phyloP scores from a whole-genome alignment of 2,888 invertebrate genomes.

The Drosophila merina region DNA sequence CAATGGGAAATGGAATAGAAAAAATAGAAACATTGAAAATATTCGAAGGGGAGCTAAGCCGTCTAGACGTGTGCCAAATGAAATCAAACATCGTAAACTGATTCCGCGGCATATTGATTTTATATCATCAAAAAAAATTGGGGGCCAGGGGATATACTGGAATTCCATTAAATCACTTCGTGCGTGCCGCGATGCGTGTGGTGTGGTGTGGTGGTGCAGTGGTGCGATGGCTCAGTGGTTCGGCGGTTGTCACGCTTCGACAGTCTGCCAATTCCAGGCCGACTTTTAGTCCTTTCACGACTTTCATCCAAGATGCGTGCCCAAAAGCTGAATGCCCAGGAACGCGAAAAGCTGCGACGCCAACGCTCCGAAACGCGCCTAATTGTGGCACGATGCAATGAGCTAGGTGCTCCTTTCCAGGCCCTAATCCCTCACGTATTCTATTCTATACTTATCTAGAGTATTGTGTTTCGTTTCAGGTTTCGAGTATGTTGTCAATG shows the following conservation, averaged over 20 bases:
- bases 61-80: conserved; percentile 48
- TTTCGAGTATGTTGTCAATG: conserved; percentile 86
- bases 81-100: conserved; percentile 45
- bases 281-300: conserved; percentile 42
- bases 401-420: conserved; percentile 48
- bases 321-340: conserved; percentile 62
- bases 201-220: conserved; percentile 9
- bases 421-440: neutral
- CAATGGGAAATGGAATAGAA: conserved; percentile 13
- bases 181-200: conserved; percentile 30
- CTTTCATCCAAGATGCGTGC: conserved; percentile 66
- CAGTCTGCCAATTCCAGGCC: conserved; percentile 16
- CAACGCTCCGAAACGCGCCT: conserved; percentile 73
- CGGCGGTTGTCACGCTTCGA: conserved; percentile 40
- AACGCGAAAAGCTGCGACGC: conserved; percentile 67
- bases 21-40: conserved; percentile 24
- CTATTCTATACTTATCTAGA: neutral
- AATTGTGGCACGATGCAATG: conserved; percentile 61
- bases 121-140: conserved; percentile 48
- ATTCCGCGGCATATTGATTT: conserved; percentile 70
- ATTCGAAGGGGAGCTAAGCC: conserved; percentile 29
- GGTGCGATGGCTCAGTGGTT: conserved; percentile 12
- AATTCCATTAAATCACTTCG: conserved; percentile 6
- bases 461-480: conserved; percentile 77
- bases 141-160: neutral